Base-by-base conservation (phyloP, 2,888 invertebrate genomes). In the Argyra leucocephala region DNA sequence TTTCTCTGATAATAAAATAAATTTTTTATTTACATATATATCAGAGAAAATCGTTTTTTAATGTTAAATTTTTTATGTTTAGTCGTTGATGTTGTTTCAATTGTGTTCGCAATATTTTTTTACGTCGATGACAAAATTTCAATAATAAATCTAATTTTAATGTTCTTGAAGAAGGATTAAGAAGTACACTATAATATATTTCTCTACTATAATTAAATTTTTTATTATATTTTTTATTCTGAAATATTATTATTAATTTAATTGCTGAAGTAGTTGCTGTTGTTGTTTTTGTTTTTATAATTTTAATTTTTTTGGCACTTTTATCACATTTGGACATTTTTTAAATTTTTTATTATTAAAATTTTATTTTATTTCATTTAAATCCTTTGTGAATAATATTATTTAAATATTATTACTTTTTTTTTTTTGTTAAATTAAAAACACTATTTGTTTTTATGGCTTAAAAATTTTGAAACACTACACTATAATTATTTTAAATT, bases 291-390 rank as follows among this genome's bases (percentile, higher is more conserved):
- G 15, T 37, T 23, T 22, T 23, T 61, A 31, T 26, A 31, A 26
- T n/a, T n/a, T 26, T 26, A 59, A 61, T 57, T 63, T n/a, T 65
- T 61, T 67, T 67, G 69, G 68, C 69, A 69, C 68, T 69, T 63
- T 65, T 67, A 69, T 69, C 69, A 69, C 69, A 69, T 68, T 68
- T 62, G 26, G 66, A 66, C 69, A 69, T 69, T 65, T 69, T 69
- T 31, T 31, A n/a, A n/a, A n/a, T n/a, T n/a, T 68, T 63, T 68
- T 61, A 31, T 36, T 24, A 37, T 48, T 61, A 64, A 48, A 9
- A n/a, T 22, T 22, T 64, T 64, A 24, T 61, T 26, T 64, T 67
- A 61, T 61, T 23, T 61, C 22, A 61, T 61, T 61, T 26, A 15
- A 58, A 22, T 22, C 21, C 9, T 22, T 7, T 58, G n/a, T n/a